A percentile compares a stretch with the other conserved stretches of the same genome.
These are phyloP conservation scores for Corydoras sp. DNA, from an alignment of 2,113 vertebrate species.

Conservation along the genomic window DNA sequence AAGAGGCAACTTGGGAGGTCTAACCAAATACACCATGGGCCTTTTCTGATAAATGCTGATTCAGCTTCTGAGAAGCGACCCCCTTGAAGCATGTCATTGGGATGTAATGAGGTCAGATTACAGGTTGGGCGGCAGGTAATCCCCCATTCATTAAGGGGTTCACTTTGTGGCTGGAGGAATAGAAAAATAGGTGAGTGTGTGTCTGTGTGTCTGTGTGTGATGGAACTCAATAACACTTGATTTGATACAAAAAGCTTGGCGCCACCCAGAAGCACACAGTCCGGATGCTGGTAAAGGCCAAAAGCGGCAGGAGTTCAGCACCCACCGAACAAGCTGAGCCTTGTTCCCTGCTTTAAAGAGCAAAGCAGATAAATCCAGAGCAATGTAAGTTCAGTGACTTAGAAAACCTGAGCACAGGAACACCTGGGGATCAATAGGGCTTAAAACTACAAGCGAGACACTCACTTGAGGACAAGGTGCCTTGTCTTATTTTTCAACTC, in stretches of 20 bases:
- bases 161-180: constrained; percentile 63
- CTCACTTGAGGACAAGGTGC: constrained; percentile 1
- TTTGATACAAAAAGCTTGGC: constrained; percentile 71
- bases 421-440: constrained; percentile 46
- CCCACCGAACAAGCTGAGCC: constrained; percentile 69
- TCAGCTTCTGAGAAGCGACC: constrained; percentile 60
- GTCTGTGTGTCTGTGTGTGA: constrained; percentile 34
- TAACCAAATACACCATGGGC: constrained; percentile 39
- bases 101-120: constrained; percentile 79
- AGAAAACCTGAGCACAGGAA: constrained; percentile 58
- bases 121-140: constrained; percentile 68
- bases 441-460: too few relatives aligned
- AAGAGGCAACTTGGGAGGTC: constrained; percentile 51
- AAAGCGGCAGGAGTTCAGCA: constrained; percentile 60
- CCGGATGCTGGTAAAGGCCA: constrained; percentile 63
- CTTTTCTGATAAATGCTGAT: constrained; percentile 49
- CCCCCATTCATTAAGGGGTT: constrained; percentile 68
- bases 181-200: constrained; percentile 41
- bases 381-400: constrained; percentile 70
- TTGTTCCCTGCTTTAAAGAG: constrained; percentile 71
- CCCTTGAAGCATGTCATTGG: constrained; percentile 64
- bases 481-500: constrained; percentile 17
- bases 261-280: constrained; percentile 70
- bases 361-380: constrained; percentile 71
- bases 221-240: constrained; percentile 74